Conservation (phyloP, 2,888 invertebrate genomes). For the Thyatira batis region DNA sequence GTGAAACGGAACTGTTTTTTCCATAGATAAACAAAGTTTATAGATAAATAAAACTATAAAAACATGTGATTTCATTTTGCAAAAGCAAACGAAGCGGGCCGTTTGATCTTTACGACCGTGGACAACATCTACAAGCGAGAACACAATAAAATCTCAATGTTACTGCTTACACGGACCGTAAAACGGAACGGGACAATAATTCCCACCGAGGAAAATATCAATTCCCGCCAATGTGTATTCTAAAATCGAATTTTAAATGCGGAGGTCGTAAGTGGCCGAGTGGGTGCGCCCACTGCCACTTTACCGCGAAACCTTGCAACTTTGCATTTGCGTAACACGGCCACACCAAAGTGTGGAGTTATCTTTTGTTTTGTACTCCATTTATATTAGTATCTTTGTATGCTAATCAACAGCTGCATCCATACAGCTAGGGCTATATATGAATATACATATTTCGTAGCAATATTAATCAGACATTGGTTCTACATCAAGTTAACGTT, state of each 20-base stretch:
- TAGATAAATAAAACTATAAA: slow-evolving; percentile 1
- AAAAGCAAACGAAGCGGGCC: slow-evolving; percentile 22
- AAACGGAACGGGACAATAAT: slow-evolving; percentile 51
- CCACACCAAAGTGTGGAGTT: background rate
- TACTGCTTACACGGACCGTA: slow-evolving; percentile 46
- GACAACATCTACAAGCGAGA: slow-evolving; percentile 39
- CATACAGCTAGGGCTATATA: too few species aligned
- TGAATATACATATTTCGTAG: too few species aligned
- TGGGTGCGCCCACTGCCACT: slow-evolving; percentile 41
- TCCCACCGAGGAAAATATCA: slow-evolving; percentile 38
- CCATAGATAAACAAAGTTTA: background rate
- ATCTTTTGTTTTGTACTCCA: background rate
- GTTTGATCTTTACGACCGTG: slow-evolving; percentile 39
- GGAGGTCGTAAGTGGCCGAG: slow-evolving; percentile 28
- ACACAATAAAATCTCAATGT: slow-evolving; percentile 45
- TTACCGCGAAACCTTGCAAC: slow-evolving; percentile 33
- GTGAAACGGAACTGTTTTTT: background rate
- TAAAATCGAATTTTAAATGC: slow-evolving; percentile 24
- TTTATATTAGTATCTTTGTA: background rate
- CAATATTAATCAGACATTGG: too few species aligned
- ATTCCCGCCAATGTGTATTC: slow-evolving; percentile 45
- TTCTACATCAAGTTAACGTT: too few species aligned
- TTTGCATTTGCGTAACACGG: slow-evolving; percentile 17
- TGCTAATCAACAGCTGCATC: too few species aligned
- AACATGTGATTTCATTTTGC: slow-evolving; percentile 22